Conservation (phyloP, 64 coral and sea anemone genomes). For the Catalaphyllia jardinei region DNA sequence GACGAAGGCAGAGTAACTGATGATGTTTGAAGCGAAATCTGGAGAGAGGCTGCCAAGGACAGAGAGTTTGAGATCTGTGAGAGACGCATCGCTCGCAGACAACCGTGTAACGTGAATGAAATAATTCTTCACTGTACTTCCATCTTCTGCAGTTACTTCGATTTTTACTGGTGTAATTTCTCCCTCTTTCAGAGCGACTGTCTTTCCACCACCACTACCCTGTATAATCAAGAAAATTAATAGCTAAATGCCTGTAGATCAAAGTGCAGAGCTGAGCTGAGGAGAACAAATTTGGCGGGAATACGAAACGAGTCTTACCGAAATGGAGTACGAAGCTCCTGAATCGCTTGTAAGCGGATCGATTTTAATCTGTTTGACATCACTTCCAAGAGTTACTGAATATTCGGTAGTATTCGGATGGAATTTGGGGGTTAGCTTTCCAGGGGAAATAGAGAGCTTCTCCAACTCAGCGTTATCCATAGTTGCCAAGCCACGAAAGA, state of each 20-base stretch:
- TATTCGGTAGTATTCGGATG: conserved; percentile 85
- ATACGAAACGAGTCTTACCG: conserved; percentile 57
- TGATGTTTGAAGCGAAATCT: conserved; percentile 59
- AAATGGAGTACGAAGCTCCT: conserved; percentile 84
- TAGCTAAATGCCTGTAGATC: not conserved
- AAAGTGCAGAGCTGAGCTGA: no score
- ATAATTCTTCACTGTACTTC: conserved; percentile 89
- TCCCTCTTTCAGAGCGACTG: conserved; percentile 77
- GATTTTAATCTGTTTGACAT: conserved; percentile 88
- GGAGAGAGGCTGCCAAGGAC: conserved; percentile 51
- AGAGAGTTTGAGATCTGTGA: conserved; percentile 73
- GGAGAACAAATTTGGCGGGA: not conserved
- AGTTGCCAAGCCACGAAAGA: conserved; percentile 18
- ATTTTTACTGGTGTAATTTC: conserved; percentile 86
- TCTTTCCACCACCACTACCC: conserved; percentile 79
- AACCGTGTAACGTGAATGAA: conserved; percentile 68
- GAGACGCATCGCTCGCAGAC: conserved; percentile 79
- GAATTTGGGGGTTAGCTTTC: conserved; percentile 90
- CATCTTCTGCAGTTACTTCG: conserved; percentile 95
- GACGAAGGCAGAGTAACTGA: conserved; percentile 56
- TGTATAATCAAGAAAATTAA: conserved; percentile 21
- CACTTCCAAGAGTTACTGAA: conserved; percentile 80
- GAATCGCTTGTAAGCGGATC: conserved; percentile 95
- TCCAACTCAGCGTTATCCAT: conserved; percentile 96
- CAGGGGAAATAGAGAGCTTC: conserved; percentile 74